Percentiles rank a stretch among this genome's conserved stretches.
Evolutionary conservation across 2,113 vertebrate species (phyloP).

Genomic region (Saguinus midas): DNA sequence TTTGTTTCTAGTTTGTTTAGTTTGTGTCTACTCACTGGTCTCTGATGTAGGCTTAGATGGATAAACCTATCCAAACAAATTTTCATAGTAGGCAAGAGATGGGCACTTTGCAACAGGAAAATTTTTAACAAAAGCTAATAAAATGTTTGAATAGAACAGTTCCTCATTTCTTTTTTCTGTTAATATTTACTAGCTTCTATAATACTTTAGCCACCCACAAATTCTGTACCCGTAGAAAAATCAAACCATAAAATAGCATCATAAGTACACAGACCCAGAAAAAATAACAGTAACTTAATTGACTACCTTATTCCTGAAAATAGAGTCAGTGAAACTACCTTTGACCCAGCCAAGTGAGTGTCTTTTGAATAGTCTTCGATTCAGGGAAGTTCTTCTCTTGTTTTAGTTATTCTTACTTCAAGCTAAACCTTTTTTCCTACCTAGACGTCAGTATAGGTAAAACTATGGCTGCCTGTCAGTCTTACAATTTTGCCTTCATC

Average conservation of each 20-base stretch:
- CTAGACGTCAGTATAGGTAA: not conserved
- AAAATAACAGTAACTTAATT: not conserved
- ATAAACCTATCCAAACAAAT: not conserved
- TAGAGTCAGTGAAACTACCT: not conserved
- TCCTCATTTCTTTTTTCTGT: constrained; percentile 52
- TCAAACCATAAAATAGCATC: not conserved
- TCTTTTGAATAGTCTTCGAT: constrained; percentile 31
- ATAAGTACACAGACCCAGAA: not conserved
- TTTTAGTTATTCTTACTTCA: not conserved
- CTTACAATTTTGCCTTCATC: not conserved
- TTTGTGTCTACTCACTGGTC: not conserved
- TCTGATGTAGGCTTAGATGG: not conserved
- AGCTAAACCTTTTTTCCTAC: not conserved
- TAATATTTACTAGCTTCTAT: constrained; percentile 37
- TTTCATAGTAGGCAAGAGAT: not conserved
- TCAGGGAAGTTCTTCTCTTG: not conserved
- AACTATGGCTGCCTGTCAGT: not conserved
- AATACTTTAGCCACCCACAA: constrained; percentile 11
- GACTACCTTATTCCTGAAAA: not conserved
- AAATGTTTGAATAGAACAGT: constrained; percentile 4
- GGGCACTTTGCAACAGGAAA: not conserved
- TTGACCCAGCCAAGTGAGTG: not conserved
- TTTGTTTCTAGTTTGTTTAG: not conserved
- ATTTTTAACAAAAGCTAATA: constrained; percentile 44
- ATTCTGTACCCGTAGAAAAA: not conserved